Conservation (phyloP, 1,140 invertebrate species). For the Ceratosolen fusciceps region DNA sequence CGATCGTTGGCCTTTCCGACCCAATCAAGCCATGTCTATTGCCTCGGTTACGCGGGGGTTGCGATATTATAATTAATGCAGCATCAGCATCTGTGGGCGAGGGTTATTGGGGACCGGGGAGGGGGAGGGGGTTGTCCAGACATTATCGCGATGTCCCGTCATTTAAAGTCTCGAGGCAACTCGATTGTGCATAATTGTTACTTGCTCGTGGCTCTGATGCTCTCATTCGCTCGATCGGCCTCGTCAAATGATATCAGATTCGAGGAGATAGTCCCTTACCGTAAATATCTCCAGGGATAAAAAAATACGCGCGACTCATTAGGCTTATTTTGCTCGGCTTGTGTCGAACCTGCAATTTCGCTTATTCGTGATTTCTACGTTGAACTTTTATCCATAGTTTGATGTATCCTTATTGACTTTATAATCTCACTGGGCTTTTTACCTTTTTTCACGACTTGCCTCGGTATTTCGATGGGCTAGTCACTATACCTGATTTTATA, state of each 20-base stretch:
- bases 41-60: neutral
- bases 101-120: neutral
- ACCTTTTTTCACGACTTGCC: no score
- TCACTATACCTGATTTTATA: no score
- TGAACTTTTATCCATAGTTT: no score
- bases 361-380: neutral
- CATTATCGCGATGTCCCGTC: slow-evolving; percentile 43
- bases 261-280: slow-evolving; percentile 44
- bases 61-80: slow-evolving; percentile 37
- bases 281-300: no score
- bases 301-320: slow-evolving; percentile 42
- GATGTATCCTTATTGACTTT: no score
- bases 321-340: neutral
- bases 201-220: slow-evolving; percentile 42
- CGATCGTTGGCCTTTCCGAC: neutral
- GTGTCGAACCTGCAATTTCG: neutral
- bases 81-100: neutral
- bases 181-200: slow-evolving; percentile 52
- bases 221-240: slow-evolving; percentile 56
- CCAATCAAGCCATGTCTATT: neutral
- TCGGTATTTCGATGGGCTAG: no score
- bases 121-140: slow-evolving; percentile 9
- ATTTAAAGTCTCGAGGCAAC: slow-evolving; percentile 38
- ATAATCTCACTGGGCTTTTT: no score
- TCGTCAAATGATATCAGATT: slow-evolving; percentile 51